Evolutionary conservation across 92 coral and sea anemone species (phyloP).

Genomic region (Muricea muricata): DNA sequence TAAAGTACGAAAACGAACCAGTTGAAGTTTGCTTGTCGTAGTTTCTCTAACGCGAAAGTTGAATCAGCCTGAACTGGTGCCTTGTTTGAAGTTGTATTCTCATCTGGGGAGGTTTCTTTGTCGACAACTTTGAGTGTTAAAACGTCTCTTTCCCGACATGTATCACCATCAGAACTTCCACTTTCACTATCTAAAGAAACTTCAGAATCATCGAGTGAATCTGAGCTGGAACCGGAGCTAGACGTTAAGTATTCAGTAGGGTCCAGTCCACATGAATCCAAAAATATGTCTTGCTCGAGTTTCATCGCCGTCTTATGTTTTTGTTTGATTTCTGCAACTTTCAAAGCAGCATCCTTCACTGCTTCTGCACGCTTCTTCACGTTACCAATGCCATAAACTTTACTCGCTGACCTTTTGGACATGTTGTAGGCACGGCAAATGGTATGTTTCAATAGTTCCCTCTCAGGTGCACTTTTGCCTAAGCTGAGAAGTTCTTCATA

Average conservation of each 20-base stretch:
- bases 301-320: constrained; percentile 28
- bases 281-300: constrained; percentile 36
- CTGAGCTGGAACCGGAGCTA: constrained; percentile 33
- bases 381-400: constrained; percentile 52
- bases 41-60: constrained; percentile 34
- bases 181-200: constrained; percentile 49
- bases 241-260: constrained; percentile 38
- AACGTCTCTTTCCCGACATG: too few relatives aligned
- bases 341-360: constrained; percentile 44
- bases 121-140: background rate
- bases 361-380: constrained; percentile 44
- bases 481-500: constrained; percentile 12
- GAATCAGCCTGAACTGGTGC: constrained; percentile 16
- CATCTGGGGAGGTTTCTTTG: background rate
- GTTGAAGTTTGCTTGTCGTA: constrained; percentile 53
- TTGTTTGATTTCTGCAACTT: constrained; percentile 7
- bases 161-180: background rate
- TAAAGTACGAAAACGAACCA: constrained; percentile 58
- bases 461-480: constrained; percentile 36
- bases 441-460: constrained; percentile 47
- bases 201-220: constrained; percentile 45
- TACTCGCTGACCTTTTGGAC: constrained; percentile 51
- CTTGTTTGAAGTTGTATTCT: background rate
- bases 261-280: constrained; percentile 50
- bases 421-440: constrained; percentile 51